Evolutionary conservation across 2,113 vertebrate genomes (phyloP).

Genomic region (Aldabrachelys gigantea): DNA sequence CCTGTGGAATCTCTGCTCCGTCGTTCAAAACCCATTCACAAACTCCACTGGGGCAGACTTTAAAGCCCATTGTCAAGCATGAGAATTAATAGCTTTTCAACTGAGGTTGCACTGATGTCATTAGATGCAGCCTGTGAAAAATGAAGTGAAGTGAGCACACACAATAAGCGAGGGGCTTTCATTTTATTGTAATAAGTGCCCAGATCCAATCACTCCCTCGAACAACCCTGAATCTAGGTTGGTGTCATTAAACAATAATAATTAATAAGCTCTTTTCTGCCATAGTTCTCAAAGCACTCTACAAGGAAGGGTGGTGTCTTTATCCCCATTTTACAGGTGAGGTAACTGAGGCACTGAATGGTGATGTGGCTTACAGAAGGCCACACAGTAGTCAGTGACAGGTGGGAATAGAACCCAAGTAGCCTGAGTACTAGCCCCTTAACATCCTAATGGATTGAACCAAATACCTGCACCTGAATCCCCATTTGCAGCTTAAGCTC

Average conservation of each 20-base stretch:
- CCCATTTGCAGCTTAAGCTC: too few relatives aligned
- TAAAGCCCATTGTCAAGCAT: constrained; percentile 28
- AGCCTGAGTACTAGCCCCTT: neutral
- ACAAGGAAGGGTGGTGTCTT: accelerated
- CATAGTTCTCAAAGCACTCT: neutral
- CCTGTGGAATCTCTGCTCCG: neutral
- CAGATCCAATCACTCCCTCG: neutral
- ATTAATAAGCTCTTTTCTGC: accelerated
- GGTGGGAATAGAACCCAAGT: neutral
- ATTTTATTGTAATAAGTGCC: constrained; percentile 6
- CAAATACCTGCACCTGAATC: neutral
- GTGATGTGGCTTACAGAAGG: accelerated
- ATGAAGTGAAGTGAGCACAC: constrained; percentile 24
- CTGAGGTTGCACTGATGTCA: constrained; percentile 10
- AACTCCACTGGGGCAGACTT: constrained; percentile 43
- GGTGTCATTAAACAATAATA: neutral
- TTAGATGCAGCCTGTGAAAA: constrained; percentile 33
- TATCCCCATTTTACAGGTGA: accelerated
- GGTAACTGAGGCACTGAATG: neutral
- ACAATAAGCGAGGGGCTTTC: neutral
- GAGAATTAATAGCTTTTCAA: constrained; percentile 55
- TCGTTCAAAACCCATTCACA: constrained; percentile 64
- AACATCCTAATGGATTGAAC: neutral
- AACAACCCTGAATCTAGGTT: neutral
- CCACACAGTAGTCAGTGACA: neutral